Evolutionary conservation across 2,888 invertebrate species (phyloP).

Genomic region (Fragum fragum): DNA sequence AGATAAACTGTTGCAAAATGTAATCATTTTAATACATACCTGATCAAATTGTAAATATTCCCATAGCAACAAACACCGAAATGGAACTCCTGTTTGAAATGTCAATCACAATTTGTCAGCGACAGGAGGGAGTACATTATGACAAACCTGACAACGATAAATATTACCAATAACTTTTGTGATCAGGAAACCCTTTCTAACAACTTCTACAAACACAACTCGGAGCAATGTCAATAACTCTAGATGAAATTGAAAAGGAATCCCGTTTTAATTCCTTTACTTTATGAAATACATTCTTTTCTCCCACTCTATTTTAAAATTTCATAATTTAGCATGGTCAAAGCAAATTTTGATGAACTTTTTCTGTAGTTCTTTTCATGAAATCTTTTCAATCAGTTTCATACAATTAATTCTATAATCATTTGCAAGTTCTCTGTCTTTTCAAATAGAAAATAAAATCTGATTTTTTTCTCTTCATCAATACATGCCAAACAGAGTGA

Average conservation of each 20-base stretch:
- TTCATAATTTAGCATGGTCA: too few relatives aligned
- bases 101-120: constrained; percentile 39
- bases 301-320: not conserved
- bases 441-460: too few relatives aligned
- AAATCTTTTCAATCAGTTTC: too few relatives aligned
- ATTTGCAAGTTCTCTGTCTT: too few relatives aligned
- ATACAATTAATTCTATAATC: too few relatives aligned
- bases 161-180: constrained; percentile 38
- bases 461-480: too few relatives aligned
- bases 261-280: constrained; percentile 5
- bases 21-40: constrained; percentile 5
- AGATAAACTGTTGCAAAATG: not conserved
- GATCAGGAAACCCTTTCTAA: constrained; percentile 20
- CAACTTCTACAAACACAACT: constrained; percentile 17
- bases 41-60: constrained; percentile 26
- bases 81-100: constrained; percentile 20
- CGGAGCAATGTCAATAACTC: constrained; percentile 20
- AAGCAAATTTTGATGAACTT: too few relatives aligned
- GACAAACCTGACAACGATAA: constrained; percentile 44
- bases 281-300: not conserved
- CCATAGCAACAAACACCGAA: constrained; percentile 45
- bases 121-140: constrained; percentile 19
- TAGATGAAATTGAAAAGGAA: constrained; percentile 20
- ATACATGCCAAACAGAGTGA: not conserved
- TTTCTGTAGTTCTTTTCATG: too few relatives aligned